A percentile compares a stretch with the other conserved stretches of the same genome.
phyloP scores from a whole-genome alignment of 2,888 invertebrate species.

The Elysia crispata region DNA sequence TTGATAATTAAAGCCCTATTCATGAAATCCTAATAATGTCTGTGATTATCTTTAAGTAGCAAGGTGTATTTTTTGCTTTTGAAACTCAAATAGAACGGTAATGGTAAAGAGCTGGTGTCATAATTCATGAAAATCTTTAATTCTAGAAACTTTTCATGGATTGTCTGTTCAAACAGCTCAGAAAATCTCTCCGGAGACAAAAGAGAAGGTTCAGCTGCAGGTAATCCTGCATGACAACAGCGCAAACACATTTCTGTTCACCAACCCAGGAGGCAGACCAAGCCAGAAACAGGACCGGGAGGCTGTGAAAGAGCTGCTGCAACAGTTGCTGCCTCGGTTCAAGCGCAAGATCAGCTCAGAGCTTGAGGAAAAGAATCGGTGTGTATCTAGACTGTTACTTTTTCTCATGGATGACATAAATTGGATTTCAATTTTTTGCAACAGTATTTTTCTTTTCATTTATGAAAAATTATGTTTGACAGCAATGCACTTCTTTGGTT shows the following conservation, averaged over 20 bases:
- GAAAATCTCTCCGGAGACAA: conserved; percentile 96
- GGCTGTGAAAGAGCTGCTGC: conserved; percentile 93
- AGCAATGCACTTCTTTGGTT: no score
- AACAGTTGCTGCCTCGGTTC: conserved; percentile 94
- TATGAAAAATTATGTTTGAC: no score
- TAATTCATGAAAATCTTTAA: background rate
- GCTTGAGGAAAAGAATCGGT: conserved; percentile 89
- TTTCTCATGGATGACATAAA: no score
- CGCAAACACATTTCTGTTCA: conserved; percentile 98
- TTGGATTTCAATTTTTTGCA: no score
- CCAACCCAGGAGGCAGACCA: conserved; percentile 88
- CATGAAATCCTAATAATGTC: no score
- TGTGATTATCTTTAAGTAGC: background rate
- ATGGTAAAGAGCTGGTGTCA: background rate
- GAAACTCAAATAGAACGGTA: background rate
- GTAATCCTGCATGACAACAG: conserved; percentile 95
- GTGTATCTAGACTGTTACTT: no score
- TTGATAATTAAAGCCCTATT: no score
- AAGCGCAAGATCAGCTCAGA: conserved; percentile 93
- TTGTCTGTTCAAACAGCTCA: conserved; percentile 83
- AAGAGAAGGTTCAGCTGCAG: conserved; percentile 98
- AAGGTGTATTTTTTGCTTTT: background rate
- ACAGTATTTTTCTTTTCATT: no score
- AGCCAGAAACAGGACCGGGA: conserved; percentile 93
- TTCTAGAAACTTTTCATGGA: no score